phyloP scores from a whole-genome alignment of 1,140 invertebrate species.

The Cherax quadricarinatus region DNA sequence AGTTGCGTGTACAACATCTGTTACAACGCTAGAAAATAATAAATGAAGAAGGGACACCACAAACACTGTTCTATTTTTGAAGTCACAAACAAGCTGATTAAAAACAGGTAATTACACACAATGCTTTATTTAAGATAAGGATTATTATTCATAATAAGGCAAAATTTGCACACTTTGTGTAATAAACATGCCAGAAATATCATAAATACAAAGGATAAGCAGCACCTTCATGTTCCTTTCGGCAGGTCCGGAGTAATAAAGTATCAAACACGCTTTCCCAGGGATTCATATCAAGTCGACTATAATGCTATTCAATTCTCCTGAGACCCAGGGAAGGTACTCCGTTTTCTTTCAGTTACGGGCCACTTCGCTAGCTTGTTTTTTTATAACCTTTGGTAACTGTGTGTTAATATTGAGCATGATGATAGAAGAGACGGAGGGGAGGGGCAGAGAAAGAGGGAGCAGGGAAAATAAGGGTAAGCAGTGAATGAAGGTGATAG shows the following conservation, averaged over 20 bases:
- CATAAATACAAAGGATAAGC: neutral
- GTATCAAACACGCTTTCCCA: slow-evolving; percentile 22
- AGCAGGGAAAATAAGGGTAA: neutral
- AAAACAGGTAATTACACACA: too few relatives aligned
- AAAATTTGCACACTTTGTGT: too few relatives aligned
- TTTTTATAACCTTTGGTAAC: neutral
- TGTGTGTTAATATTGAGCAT: neutral
- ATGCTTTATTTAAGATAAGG: too few relatives aligned
- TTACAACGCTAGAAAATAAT: too few relatives aligned
- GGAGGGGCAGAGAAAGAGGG: neutral
- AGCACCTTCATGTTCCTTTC: neutral
- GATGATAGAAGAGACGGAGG: neutral
- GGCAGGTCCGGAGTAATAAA: slow-evolving; percentile 6
- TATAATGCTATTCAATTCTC: slow-evolving; percentile 21
- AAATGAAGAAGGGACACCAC: too few relatives aligned
- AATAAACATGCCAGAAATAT: too few relatives aligned
- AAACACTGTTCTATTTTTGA: too few relatives aligned
- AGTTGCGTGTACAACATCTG: too few relatives aligned
- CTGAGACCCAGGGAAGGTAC: neutral
- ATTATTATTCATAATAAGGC: too few relatives aligned
- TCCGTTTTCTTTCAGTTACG: slow-evolving; percentile 25
- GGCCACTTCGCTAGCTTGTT: slow-evolving; percentile 1
- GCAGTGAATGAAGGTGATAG: neutral
- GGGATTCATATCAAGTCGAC: slow-evolving; percentile 26
- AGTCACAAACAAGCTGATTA: too few relatives aligned